These are phyloP conservation scores for Linnaemya vulpina DNA, from an alignment of 2,888 invertebrate genomes.

Conservation along the genomic window DNA sequence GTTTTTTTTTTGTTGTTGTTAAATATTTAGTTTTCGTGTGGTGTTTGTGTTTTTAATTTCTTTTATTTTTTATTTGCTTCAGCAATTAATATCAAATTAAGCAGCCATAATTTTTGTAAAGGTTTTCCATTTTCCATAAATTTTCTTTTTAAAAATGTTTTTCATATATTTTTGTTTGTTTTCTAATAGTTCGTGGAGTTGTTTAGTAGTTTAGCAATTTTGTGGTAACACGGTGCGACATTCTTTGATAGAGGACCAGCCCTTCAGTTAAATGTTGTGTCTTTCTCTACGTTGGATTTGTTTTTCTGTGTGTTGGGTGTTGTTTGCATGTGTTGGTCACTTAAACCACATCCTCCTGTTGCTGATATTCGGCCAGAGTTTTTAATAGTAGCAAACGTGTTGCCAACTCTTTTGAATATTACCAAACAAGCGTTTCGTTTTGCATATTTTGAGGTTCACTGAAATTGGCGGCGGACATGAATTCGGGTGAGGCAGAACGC, in stretches of 20 bases:
- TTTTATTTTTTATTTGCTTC: conserved; percentile 70
- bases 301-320: background rate
- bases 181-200: conserved; percentile 17
- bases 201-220: conserved; percentile 42
- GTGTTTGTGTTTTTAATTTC: conserved; percentile 54
- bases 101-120: conserved; percentile 60
- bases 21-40: background rate
- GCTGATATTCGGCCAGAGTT: conserved; percentile 78
- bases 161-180: background rate
- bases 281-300: background rate
- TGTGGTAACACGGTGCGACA: conserved; percentile 3
- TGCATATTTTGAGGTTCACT: conserved; percentile 88
- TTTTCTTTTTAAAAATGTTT: background rate
- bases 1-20: conserved; percentile 40
- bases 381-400: conserved; percentile 81
- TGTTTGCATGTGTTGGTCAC: background rate
- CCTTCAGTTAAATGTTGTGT: conserved; percentile 57
- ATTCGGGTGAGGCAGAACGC: conserved; percentile 90
- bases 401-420: conserved; percentile 83
- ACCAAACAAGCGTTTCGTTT: conserved; percentile 90
- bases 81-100: conserved; percentile 72
- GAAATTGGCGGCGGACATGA: conserved; percentile 86
- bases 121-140: conserved; percentile 16
- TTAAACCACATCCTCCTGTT: conserved; percentile 68
- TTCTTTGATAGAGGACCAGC: conserved; percentile 50